A percentile compares a stretch with the other conserved stretches of the same genome.
phyloP scores from a whole-genome alignment of 2,113 vertebrate genomes.

The Ochotona curzoniae region DNA sequence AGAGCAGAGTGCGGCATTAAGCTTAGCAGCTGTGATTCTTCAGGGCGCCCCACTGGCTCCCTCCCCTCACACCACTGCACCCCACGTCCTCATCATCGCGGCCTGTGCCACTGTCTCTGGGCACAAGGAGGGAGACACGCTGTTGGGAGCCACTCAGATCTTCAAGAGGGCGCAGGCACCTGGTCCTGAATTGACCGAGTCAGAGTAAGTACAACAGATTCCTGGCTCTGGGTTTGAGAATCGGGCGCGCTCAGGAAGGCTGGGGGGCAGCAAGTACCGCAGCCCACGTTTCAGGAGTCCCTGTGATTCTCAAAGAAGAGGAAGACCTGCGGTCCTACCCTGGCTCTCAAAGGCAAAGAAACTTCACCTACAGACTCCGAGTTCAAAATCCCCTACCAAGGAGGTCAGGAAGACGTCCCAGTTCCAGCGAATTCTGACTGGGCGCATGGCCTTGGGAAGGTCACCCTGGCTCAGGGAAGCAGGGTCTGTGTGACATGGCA shows the following conservation, averaged over 20 bases:
- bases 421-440: accelerated
- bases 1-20: conserved; percentile 71
- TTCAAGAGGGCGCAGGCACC: neutral
- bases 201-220: neutral
- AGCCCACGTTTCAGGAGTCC: no score
- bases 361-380: neutral
- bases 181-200: accelerated
- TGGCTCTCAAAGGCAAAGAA: neutral
- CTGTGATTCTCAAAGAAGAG: neutral
- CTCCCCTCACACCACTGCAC: no score
- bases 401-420: neutral
- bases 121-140: accelerated
- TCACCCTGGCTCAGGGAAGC: neutral
- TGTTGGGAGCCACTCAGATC: neutral
- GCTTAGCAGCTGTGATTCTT: neutral
- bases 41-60: no score
- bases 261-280: neutral
- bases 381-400: neutral
- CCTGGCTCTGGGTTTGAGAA: accelerated
- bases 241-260: neutral
- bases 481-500: accelerated
- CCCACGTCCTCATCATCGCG: no score
- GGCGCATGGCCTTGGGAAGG: neutral
- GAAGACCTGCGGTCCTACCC: neutral
- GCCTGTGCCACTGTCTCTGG: neutral